Base-by-base conservation (phyloP, 2,888 invertebrate genomes). In the Nomada hirtipes region DNA sequence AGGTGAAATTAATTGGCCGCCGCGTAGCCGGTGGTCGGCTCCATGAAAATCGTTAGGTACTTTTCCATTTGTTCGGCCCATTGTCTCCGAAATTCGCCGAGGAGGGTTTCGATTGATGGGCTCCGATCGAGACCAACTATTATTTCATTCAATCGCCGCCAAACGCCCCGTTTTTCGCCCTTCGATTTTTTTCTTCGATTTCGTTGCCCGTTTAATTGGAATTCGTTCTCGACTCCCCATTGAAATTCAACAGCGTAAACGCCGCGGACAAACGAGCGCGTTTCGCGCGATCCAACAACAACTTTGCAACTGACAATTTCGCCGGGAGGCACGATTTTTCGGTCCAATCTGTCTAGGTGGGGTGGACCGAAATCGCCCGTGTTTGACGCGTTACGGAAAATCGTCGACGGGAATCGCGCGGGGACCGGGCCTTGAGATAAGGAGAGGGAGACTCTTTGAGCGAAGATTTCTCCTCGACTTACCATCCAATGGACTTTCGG, bases 1-100 rank as follows among this genome's bases (percentile, higher is more conserved):
- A 44, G 42, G 36, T 26, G 64, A 73, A 78, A 81, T 78, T 73
- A 73, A 81, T 81, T 70, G 73, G 60, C 26, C 26, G 61, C 52
- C 42, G 60, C 20, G 42, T 13, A 44, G 70, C 63, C 52, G 18
- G 18, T 20, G 29, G 42, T 20, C 15, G 42, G 23, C 18, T 53
- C 60, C 26, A 18, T 60, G 70, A 71, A 71, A 80, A 72, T 42
- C 26, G 57, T 11, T 11, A 26, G 18, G 20, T 57, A 68, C 47
- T 68, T 71, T 79, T 71, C 71, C 67, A 72, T 70, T 70, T 77
- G 71, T 69, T 18, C 61, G 29, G 4, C 0, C 67, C 52, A 63
- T 77, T 72, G 76, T 71, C 50, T 67, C 76, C 36, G 77, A 71
- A 76, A 71, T 77, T 57, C 55, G 50, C 0, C 65, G 60, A 26